Conservation (phyloP, 2,888 invertebrate genomes). For the Nomada flava region DNA sequence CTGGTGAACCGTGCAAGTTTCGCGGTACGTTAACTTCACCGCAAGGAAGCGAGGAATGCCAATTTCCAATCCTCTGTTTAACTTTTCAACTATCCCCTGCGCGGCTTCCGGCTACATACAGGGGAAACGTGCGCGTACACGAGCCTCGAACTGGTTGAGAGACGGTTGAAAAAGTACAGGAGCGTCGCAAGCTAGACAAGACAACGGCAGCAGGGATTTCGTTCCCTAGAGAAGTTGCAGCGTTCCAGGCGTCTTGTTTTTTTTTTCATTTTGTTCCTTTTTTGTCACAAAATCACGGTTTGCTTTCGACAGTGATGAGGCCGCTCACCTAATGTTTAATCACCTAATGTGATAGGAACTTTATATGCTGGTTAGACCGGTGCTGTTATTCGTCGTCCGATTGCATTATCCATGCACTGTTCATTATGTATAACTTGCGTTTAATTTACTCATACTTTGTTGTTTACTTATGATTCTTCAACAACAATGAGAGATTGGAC, state of each 20-base stretch:
- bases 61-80: conserved; percentile 77
- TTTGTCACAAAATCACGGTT: not conserved
- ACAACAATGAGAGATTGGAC: no score
- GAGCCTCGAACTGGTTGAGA: not conserved
- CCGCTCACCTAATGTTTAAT: conserved; percentile 7
- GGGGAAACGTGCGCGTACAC: not conserved
- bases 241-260: conserved; percentile 49
- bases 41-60: conserved; percentile 71
- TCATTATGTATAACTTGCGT: no score
- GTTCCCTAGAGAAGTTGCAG: conserved; percentile 73
- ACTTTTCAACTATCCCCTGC: conserved; percentile 75
- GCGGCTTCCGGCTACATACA: conserved; percentile 36
- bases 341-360: not conserved
- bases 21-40: conserved; percentile 62
- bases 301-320: conserved; percentile 14
- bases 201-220: conserved; percentile 55
- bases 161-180: conserved; percentile 12
- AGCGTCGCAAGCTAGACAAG: conserved; percentile 12
- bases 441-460: no score
- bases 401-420: no score
- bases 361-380: no score
- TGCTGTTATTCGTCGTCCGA: no score
- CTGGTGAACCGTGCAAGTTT: conserved; percentile 73
- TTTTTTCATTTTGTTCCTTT: conserved; percentile 37
- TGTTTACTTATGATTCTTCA: no score